Percentiles rank a stretch among this genome's conserved stretches.
These are phyloP conservation scores for Nephrocerus scutellatus DNA, from an alignment of 2,888 invertebrate species.

Conservation along the genomic window DNA sequence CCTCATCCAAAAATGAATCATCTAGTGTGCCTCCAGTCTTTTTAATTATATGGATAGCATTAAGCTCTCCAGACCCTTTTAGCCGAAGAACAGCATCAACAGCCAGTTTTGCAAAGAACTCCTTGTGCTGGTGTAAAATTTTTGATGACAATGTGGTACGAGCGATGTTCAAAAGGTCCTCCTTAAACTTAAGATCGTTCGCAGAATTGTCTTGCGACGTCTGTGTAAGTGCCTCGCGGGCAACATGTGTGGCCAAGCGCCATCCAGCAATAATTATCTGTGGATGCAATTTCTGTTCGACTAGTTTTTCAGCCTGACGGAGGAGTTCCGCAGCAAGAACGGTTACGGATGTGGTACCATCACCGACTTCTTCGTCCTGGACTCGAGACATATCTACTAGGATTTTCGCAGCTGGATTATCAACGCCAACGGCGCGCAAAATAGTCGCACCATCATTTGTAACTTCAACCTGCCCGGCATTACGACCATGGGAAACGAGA, in stretches of 20 bases:
- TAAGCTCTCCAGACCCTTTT: constrained; percentile 91
- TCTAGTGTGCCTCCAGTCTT: constrained; percentile 88
- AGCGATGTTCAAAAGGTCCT: constrained; percentile 93
- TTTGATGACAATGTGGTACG: constrained; percentile 97
- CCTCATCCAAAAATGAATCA: constrained; percentile 94
- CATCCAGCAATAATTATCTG: constrained; percentile 97
- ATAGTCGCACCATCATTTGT: constrained; percentile 99
- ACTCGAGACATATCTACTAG: constrained; percentile 98
- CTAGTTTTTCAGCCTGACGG: constrained; percentile 88
- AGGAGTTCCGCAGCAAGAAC: constrained; percentile 85
- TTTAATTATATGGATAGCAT: constrained; percentile 96
- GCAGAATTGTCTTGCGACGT: constrained; percentile 77
- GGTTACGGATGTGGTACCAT: constrained; percentile 99
- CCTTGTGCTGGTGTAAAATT: constrained; percentile 94
- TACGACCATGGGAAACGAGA: constrained; percentile 71
- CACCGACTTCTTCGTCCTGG: constrained; percentile 99
- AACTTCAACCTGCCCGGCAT: constrained; percentile 80
- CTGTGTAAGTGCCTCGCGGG: constrained; percentile 71
- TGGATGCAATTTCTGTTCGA: constrained; percentile 92
- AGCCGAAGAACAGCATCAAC: constrained; percentile 92
- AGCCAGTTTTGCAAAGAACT: constrained; percentile 88
- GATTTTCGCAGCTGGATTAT: constrained; percentile 98
- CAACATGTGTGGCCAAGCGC: constrained; percentile 80
- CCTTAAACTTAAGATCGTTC: constrained; percentile 68
- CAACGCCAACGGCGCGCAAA: constrained; percentile 89